phyloP scores from a whole-genome alignment of 37 sponge, comb jelly and placozoan genomes.

The Mnemiopsis leidyi region DNA sequence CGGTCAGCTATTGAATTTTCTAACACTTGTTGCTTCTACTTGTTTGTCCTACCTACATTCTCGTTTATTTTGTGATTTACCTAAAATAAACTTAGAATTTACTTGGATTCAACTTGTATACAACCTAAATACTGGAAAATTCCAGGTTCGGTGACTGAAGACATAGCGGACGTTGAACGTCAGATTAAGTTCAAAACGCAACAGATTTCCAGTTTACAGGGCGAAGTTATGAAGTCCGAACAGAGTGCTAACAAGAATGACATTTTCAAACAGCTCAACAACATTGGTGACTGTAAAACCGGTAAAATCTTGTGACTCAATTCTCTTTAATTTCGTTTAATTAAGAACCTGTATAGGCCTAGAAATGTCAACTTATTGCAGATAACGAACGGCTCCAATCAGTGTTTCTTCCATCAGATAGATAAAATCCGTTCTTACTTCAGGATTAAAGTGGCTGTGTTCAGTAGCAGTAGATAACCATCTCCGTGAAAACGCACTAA shows the following conservation, averaged over 20 bases:
- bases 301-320: too few relatives aligned
- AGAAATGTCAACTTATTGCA: too few relatives aligned
- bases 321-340: too few relatives aligned
- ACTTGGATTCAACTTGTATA: too few relatives aligned
- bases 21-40: not conserved
- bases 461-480: not conserved
- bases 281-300: constrained; percentile 52
- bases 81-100: too few relatives aligned
- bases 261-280: constrained; percentile 35
- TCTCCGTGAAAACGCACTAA: constrained; percentile 1
- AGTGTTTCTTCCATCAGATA: not conserved
- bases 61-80: not conserved
- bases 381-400: not conserved
- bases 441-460: constrained; percentile 55
- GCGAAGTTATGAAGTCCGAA: constrained; percentile 49
- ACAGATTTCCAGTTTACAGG: constrained; percentile 44
- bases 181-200: constrained; percentile 64
- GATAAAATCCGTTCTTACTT: not conserved
- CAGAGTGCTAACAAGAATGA: not conserved
- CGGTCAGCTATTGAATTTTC: not conserved
- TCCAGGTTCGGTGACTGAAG: not conserved
- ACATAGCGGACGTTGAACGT: constrained; percentile 28
- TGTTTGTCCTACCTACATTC: too few relatives aligned
- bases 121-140: too few relatives aligned
- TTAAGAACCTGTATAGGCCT: too few relatives aligned